Conservation (phyloP, 2,888 invertebrate species). For the Mimas tiliae region DNA sequence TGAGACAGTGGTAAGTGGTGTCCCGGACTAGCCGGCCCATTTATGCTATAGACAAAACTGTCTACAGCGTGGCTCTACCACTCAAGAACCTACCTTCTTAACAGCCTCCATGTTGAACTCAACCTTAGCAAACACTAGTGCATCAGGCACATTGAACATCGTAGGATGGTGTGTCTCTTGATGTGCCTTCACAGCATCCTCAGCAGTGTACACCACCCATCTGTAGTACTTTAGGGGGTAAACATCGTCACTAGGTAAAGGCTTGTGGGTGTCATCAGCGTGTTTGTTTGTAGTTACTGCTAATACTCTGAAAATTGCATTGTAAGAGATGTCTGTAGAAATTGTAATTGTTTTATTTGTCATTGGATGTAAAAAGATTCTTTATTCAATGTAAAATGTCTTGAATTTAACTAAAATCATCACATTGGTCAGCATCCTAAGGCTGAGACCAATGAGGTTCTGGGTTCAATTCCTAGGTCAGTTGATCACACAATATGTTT, state of each 20-base stretch:
- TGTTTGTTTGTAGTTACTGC: constrained; percentile 78
- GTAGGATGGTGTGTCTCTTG: constrained; percentile 93
- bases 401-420: too few species aligned
- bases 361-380: too few species aligned
- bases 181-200: constrained; percentile 91
- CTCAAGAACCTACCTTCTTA: constrained; percentile 85
- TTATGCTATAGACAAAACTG: too few species aligned
- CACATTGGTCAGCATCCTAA: too few species aligned
- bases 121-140: constrained; percentile 87
- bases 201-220: constrained; percentile 85
- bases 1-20: too few species aligned
- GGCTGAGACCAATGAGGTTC: too few species aligned
- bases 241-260: constrained; percentile 77
- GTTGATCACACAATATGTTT: too few species aligned
- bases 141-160: constrained; percentile 91
- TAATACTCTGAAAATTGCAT: constrained; percentile 52
- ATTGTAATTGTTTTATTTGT: background rate
- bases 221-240: constrained; percentile 87
- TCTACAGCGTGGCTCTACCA: too few species aligned
- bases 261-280: constrained; percentile 83
- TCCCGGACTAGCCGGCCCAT: too few species aligned
- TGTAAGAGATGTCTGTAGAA: too few species aligned
- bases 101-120: constrained; percentile 92
- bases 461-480: too few species aligned
- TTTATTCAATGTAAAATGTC: too few species aligned